A percentile compares a stretch with the other conserved stretches of the same genome.
These are phyloP conservation scores for Hydra vulgaris DNA, from an alignment of 30 jellyfish, hydroid and myxozoan species.

Conservation along the genomic window DNA sequence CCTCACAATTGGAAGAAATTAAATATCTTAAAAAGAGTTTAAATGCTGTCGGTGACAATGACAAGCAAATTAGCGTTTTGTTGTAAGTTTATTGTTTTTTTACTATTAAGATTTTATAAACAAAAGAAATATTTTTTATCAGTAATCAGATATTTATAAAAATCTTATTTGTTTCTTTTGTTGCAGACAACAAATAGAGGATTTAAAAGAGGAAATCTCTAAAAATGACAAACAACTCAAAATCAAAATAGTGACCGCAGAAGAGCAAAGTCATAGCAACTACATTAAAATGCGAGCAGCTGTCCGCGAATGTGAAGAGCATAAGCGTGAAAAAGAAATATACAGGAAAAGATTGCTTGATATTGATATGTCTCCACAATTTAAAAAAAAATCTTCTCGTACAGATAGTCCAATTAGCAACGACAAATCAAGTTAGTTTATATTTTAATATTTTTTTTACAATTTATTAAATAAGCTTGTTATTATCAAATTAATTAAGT, in stretches of 20 bases:
- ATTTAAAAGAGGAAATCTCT: constrained; percentile 22
- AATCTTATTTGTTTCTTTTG: neutral
- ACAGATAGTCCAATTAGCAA: constrained; percentile 34
- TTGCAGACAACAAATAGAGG: constrained; percentile 25
- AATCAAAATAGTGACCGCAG: constrained; percentile 15
- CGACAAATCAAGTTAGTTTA: constrained; percentile 27
- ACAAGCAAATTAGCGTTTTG: constrained; percentile 13
- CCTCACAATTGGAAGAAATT: constrained; percentile 20
- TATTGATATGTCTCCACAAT: constrained; percentile 32
- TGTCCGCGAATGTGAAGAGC: constrained; percentile 71
- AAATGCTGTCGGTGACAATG: constrained; percentile 34
- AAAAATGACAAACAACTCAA: constrained; percentile 24
- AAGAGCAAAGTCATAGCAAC: constrained; percentile 24
- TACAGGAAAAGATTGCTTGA: constrained; percentile 60
- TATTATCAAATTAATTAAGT: no score
- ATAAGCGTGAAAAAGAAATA: constrained; percentile 70
- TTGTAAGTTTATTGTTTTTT: constrained; percentile 4
- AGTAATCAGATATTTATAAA: no score
- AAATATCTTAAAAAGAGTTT: constrained; percentile 5
- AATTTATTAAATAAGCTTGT: neutral
- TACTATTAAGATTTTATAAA: no score
- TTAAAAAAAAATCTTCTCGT: constrained; percentile 10
- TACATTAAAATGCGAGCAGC: constrained; percentile 64
- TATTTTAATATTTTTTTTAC: no score
- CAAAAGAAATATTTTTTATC: no score